These are phyloP conservation scores for Prunella strophiata DNA, from an alignment of 2,797 vertebrate species.

Conservation along the genomic window DNA sequence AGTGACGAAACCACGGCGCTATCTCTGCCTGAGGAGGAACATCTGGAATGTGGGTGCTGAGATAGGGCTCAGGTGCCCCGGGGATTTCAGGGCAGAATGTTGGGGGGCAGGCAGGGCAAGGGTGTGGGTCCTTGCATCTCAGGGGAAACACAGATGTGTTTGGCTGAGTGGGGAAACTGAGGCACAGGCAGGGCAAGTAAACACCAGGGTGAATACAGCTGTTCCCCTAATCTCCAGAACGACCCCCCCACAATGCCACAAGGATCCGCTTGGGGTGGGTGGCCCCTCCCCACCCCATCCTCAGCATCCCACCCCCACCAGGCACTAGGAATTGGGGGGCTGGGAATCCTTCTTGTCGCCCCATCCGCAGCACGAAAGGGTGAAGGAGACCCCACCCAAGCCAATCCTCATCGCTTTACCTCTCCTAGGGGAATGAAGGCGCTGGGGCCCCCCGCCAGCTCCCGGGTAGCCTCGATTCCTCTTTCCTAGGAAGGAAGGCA, in stretches of 20 bases:
- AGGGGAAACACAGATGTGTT: neutral
- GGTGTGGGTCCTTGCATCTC: neutral
- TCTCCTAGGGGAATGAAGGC: conserved; percentile 83
- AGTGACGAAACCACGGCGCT: neutral
- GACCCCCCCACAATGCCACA: no score
- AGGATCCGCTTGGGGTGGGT: neutral
- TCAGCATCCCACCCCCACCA: neutral
- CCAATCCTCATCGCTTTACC: conserved; percentile 33
- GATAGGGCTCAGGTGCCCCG: neutral
- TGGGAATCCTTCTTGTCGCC: neutral
- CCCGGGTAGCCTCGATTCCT: conserved; percentile 70
- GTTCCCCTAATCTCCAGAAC: neutral
- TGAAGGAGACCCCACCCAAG: neutral
- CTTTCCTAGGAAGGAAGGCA: conserved; percentile 70
- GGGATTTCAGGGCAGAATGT: neutral
- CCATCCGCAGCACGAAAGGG: neutral
- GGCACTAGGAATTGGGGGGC: rapidly evolving
- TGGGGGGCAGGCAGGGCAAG: neutral
- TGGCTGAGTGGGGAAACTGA: neutral
- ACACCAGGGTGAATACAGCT: neutral
- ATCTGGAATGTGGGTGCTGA: neutral
- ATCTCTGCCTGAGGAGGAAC: neutral
- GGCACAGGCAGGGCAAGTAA: neutral
- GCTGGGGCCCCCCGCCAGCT: conserved; percentile 81
- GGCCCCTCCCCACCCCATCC: neutral